Conservation (phyloP, 2,888 invertebrate species). For the Dusona sp. region DNA sequence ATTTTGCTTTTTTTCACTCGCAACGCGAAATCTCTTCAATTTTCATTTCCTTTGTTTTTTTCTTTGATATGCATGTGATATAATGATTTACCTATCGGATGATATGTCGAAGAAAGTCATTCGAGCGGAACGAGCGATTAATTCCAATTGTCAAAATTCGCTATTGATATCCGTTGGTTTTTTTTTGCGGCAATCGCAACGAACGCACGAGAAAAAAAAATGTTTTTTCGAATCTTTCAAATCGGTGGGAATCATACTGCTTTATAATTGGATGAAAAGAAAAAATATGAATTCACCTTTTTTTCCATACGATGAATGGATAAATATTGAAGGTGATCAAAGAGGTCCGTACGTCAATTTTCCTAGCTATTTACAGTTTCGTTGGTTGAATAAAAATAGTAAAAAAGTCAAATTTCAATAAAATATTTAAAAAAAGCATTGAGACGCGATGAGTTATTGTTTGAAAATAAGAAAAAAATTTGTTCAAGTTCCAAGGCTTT, state of each 20-base stretch:
- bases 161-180: neutral
- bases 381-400: neutral
- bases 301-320: neutral
- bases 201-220: neutral
- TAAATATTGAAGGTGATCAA: neutral
- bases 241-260: neutral
- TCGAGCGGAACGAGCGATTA: constrained; percentile 15
- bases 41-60: neutral
- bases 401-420: neutral
- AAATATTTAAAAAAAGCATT: neutral
- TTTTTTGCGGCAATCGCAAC: neutral
- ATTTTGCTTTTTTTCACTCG: constrained; percentile 8
- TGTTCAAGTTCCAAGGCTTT: neutral
- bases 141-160: constrained; percentile 11
- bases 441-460: too few relatives aligned
- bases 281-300: neutral
- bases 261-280: neutral
- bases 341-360: neutral
- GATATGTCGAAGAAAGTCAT: constrained; percentile 52
- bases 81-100: constrained; percentile 28
- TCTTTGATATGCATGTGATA: constrained; percentile 60
- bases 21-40: constrained; percentile 1
- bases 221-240: neutral
- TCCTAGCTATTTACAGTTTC: neutral
- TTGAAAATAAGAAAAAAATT: neutral